These are phyloP conservation scores for Ips nitidus DNA, from an alignment of 1,140 invertebrate species.

Conservation along the genomic window DNA sequence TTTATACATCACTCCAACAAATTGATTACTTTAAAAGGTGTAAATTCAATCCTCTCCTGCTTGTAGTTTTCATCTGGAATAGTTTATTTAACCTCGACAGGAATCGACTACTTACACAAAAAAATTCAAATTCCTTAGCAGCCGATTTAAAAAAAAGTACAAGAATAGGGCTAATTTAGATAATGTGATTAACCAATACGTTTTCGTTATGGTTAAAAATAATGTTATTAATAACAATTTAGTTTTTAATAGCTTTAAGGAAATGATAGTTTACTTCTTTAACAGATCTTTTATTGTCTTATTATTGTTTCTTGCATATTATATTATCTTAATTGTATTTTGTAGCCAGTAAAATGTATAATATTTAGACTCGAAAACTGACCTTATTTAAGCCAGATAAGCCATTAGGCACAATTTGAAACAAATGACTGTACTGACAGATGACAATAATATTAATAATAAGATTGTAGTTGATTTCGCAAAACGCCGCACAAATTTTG, in stretches of 20 bases:
- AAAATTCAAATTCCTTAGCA: background rate
- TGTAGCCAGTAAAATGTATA: no score
- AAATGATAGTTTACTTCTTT: constrained; percentile 38
- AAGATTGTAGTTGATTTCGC: no score
- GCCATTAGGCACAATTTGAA: constrained; percentile 40
- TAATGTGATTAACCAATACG: constrained; percentile 48
- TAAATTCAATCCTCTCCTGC: no score
- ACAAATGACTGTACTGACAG: constrained; percentile 41
- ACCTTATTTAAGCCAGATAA: constrained; percentile 37
- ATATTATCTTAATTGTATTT: no score
- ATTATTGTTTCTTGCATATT: constrained; percentile 9
- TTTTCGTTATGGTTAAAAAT: constrained; percentile 41
- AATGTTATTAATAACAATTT: constrained; percentile 32
- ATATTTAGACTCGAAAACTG: no score
- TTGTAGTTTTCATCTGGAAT: no score
- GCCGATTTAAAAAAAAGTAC: constrained; percentile 21
- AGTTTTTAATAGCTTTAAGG: constrained; percentile 38
- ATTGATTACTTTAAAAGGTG: no score
- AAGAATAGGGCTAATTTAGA: constrained; percentile 34
- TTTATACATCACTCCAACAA: no score
- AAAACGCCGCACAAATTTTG: no score
- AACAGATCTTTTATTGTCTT: constrained; percentile 16
- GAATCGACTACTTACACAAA: background rate
- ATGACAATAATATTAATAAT: constrained; percentile 9
- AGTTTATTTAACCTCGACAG: background rate